Percentiles rank a stretch among this genome's conserved stretches.
phyloP scores from a whole-genome alignment of 2,113 vertebrate genomes.

The Cromileptes altivelis region DNA sequence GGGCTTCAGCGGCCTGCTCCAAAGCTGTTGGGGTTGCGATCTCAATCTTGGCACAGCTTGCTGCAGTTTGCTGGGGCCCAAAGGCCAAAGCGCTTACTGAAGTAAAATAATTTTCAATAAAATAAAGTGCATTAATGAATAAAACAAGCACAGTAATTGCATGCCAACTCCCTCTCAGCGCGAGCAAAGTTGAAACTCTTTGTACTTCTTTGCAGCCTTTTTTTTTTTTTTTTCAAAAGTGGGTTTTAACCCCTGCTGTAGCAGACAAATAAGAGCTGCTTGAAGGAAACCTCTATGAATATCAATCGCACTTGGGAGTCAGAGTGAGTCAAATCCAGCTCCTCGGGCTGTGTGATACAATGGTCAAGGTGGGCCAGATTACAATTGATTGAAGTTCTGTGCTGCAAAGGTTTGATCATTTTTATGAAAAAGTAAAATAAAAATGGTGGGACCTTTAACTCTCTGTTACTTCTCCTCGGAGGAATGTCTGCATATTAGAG shows the following conservation, averaged over 20 bases:
- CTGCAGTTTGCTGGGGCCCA: conserved; percentile 40
- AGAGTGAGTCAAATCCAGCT: conserved; percentile 36
- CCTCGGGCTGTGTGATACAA: conserved; percentile 35
- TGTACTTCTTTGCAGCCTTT: conserved; percentile 43
- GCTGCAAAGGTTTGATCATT: conserved; percentile 46
- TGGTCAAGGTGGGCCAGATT: conserved; percentile 50
- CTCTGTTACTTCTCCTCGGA: conserved; percentile 18
- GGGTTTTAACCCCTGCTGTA: conserved; percentile 57
- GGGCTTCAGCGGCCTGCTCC: conserved; percentile 29
- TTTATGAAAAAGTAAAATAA: neutral
- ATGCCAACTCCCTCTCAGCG: conserved; percentile 16
- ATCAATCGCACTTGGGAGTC: conserved; percentile 54
- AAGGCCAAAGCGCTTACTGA: conserved; percentile 54
- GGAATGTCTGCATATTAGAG: conserved; percentile 15
- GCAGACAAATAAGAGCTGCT: conserved; percentile 55
- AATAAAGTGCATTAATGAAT: conserved; percentile 63
- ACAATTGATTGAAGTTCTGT: conserved; percentile 47
- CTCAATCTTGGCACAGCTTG: conserved; percentile 68
- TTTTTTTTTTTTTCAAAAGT: conserved; percentile 35
- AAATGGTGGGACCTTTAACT: conserved; percentile 12
- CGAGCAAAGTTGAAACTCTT: conserved; percentile 46
- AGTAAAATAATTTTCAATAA: conserved; percentile 57
- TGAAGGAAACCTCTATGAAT: conserved; percentile 63
- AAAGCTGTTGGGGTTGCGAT: conserved; percentile 55
- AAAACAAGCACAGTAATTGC: conserved; percentile 57